phyloP scores from a whole-genome alignment of 1,140 invertebrate genomes.

The Neodiprion pinetum region DNA sequence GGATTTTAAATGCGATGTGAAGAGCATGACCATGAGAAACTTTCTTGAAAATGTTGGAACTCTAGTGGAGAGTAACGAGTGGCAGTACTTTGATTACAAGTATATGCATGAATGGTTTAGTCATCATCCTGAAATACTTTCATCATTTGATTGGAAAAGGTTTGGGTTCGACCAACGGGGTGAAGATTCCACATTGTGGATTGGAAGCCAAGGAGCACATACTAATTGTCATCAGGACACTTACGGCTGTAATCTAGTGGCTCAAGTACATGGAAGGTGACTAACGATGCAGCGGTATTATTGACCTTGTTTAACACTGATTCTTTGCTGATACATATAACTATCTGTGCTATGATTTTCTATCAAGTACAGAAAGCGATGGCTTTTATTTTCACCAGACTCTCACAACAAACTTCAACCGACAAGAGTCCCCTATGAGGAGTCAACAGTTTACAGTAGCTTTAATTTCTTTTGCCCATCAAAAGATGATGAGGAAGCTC shows the following conservation, averaged over 20 bases:
- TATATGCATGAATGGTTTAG: constrained; percentile 76
- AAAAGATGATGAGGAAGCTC: constrained; percentile 43
- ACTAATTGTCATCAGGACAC: constrained; percentile 95
- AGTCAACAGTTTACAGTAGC: constrained; percentile 93
- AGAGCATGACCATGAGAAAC: constrained; percentile 67
- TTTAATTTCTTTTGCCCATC: constrained; percentile 78
- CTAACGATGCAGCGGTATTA: constrained; percentile 28
- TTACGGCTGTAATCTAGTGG: constrained; percentile 92
- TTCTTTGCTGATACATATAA: constrained; percentile 9
- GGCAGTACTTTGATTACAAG: constrained; percentile 89
- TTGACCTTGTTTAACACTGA: background rate
- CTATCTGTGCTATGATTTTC: constrained; percentile 18
- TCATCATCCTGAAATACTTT: constrained; percentile 66
- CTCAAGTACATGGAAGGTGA: constrained; percentile 86
- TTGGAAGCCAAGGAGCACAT: constrained; percentile 86
- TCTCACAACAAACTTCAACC: constrained; percentile 73
- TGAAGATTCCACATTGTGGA: constrained; percentile 85
- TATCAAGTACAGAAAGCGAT: constrained; percentile 78
- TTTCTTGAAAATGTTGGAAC: constrained; percentile 64
- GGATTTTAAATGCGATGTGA: constrained; percentile 70
- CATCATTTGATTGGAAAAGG: constrained; percentile 75
- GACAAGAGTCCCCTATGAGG: constrained; percentile 93
- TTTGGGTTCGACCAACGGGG: constrained; percentile 80
- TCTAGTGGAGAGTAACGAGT: constrained; percentile 56
- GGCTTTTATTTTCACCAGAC: constrained; percentile 90